phyloP scores from a whole-genome alignment of 35 echinoderm and acorn worm species.

The Antedon bifida region DNA sequence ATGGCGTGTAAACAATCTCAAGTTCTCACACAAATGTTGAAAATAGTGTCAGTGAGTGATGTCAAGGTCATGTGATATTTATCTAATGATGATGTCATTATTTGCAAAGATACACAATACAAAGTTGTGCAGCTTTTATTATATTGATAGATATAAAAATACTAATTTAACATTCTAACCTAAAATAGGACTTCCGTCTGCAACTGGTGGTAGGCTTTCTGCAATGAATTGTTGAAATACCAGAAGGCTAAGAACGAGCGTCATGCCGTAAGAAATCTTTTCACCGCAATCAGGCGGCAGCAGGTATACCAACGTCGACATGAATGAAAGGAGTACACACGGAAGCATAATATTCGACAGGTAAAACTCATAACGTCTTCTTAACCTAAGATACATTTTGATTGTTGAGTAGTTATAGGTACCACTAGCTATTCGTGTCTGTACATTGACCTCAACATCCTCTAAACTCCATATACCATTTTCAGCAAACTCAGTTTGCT shows the following conservation, averaged over 20 bases:
- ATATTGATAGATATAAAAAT: no score
- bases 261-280: slow-evolving; percentile 73
- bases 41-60: no score
- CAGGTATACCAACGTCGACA: slow-evolving; percentile 60
- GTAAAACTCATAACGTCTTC: slow-evolving; percentile 49
- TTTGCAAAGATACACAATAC: background rate
- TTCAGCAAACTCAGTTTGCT: background rate
- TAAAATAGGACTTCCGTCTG: slow-evolving; percentile 59
- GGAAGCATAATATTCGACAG: slow-evolving; percentile 60
- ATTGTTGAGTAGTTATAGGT: background rate
- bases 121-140: no score
- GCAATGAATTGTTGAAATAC: slow-evolving; percentile 82
- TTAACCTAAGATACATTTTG: slow-evolving; percentile 12
- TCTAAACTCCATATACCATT: background rate
- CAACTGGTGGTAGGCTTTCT: slow-evolving; percentile 62
- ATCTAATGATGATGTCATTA: background rate
- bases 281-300: slow-evolving; percentile 87
- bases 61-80: no score
- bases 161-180: slow-evolving; percentile 38
- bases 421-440: background rate
- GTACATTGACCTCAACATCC: background rate
- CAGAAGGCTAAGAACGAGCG: slow-evolving; percentile 60
- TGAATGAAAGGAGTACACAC: slow-evolving; percentile 49
- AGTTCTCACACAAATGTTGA: no score
- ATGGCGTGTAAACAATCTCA: no score